These are phyloP conservation scores for Cairina moschata DNA, from an alignment of 2,113 vertebrate species.

Conservation along the genomic window DNA sequence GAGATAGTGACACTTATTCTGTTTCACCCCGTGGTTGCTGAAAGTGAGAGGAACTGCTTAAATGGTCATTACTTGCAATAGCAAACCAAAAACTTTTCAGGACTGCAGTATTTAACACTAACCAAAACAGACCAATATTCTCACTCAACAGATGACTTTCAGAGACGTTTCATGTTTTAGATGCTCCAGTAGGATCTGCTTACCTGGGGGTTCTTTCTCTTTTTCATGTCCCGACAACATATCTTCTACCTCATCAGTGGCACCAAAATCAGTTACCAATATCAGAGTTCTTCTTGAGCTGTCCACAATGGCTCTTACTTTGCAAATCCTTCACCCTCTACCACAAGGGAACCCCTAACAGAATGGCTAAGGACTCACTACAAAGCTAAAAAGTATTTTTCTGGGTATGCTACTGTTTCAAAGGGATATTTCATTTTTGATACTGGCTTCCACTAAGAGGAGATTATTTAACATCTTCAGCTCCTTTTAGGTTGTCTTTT, in stretches of 20 bases:
- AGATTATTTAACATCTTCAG: neutral
- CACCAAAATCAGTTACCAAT: neutral
- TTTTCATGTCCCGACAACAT: neutral
- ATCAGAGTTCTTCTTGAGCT: neutral
- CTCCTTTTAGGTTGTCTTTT: neutral
- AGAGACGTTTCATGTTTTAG: neutral
- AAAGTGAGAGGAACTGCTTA: neutral
- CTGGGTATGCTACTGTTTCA: neutral
- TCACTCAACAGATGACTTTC: neutral
- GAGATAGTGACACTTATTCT: neutral
- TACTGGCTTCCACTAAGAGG: neutral
- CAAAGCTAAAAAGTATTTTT: neutral
- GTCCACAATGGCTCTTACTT: neutral
- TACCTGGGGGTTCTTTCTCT: neutral
- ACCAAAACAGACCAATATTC: neutral
- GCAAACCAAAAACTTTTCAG: neutral
- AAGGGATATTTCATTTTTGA: neutral
- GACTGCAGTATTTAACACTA: neutral
- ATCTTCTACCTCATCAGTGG: neutral
- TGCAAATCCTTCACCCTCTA: neutral
- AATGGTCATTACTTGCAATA: neutral
- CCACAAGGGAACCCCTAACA: neutral
- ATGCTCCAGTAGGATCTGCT: neutral
- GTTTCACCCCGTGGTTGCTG: neutral
- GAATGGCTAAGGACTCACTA: fast-evolving